Base-by-base conservation (phyloP, 2,888 invertebrate species). In the Anthrax anthrax region DNA sequence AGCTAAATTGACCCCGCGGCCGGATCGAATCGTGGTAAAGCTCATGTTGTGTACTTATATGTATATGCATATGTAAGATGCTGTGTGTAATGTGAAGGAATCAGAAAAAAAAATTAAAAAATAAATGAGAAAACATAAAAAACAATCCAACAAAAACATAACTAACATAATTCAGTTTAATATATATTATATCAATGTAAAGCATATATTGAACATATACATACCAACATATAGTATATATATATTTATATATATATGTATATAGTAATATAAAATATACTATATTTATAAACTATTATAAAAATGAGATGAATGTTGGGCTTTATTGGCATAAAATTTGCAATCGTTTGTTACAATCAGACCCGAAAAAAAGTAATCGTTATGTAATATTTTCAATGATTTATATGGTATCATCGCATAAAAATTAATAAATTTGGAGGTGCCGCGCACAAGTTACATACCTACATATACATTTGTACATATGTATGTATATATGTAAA, bases 371-470 rank as follows among this genome's bases (percentile, higher is more conserved):
- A n/a, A n/a, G n/a, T n/a, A n/a, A n/a, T n/a, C 40, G 43, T 49
- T 49, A 44, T 44, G 46, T 44, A 49, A 49, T 43, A 37, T 41
- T 43, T 19, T 18, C 10, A 29, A 46, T 44, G 44, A 46, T 44
- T 49, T 44, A 43, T 43, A 16, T 23, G 37, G 19, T 43, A 18
- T 18, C 36, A 34, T 32, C 32, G 34, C 14, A 29, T 18, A 16
- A 18, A 10, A 13, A 18, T 44, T 39, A 18, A 18, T 38, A 48
- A 39, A n/a, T n/a, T n/a, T n/a, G n/a, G n/a, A n/a, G n/a, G n/a
- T n/a, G n/a, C 23, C 8, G 8, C 23, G 8, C 8, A 23, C 23
- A 23, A 6, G 8, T 23, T 23, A 23, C 23, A 23, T 23, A 23
- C 8, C 4, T 8, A 23, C 23, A 23, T 23, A 23, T 23, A 23